Evolutionary conservation across 2,797 vertebrate genomes (phyloP).

Genomic region (Tadarida brasiliensis): DNA sequence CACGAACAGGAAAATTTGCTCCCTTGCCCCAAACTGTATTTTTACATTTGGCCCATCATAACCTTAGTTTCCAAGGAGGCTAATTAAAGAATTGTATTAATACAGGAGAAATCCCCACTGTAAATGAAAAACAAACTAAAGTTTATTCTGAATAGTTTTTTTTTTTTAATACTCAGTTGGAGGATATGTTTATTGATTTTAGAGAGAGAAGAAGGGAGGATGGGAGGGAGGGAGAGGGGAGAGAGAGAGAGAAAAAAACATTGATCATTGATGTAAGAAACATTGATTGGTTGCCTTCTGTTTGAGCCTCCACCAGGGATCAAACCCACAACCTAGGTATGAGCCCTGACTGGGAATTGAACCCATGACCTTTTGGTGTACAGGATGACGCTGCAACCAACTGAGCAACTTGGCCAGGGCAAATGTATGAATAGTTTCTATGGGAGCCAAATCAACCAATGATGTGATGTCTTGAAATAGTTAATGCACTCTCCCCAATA

Average conservation of each 20-base stretch:
- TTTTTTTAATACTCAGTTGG: neutral
- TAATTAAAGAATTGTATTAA: constrained; percentile 35
- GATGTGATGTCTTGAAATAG: constrained; percentile 15
- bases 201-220: neutral
- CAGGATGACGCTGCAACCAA: neutral
- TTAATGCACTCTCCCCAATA: neutral
- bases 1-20: neutral
- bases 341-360: neutral
- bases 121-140: constrained; percentile 37
- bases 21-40: neutral
- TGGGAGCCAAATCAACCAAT: neutral
- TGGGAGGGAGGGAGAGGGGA: neutral
- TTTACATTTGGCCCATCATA: neutral
- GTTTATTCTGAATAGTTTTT: neutral
- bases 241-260: neutral
- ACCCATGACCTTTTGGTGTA: neutral
- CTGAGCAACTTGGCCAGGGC: neutral
- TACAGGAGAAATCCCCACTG: neutral
- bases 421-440: neutral
- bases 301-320: neutral
- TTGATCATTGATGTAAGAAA: too few relatives aligned
- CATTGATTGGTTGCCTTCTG: neutral
- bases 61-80: neutral
- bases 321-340: neutral
- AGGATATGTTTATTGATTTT: neutral